Base-by-base conservation (phyloP, 2,888 invertebrate genomes). In the Lasioglossum figueresi region DNA sequence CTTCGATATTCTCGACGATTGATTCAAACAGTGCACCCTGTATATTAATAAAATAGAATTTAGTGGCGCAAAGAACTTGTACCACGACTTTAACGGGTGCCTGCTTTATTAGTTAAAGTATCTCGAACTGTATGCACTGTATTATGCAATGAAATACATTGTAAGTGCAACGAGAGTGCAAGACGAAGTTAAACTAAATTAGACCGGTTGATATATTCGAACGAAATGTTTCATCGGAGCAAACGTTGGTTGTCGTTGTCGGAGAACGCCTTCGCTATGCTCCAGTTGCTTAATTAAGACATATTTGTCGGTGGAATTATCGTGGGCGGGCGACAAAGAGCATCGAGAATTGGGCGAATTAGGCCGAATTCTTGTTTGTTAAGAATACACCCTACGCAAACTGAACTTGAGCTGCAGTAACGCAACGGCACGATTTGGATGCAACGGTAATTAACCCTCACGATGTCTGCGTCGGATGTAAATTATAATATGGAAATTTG, bases 281-380 rank as follows among this genome's bases (percentile, higher is more conserved):
- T 52, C 76, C 59, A 74, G 59, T 76, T 76, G 76, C 79, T 83
- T 77, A 77, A 83, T 85, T 85, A 83, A 83, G 83, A 74, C 83
- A 68, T 85, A 75, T 87, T 81, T 85, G 79, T 89, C 88, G 80
- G 73, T 72, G 80, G 66, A 77, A 80, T 81, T 37, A 74, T 70
- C 78, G 87, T 89, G 75, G 87, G 89, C 85, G 87, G 78, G 71
- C 81, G 86, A 87, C 84, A 88, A 89, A 85, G 82, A 85, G 81
- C 78, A 70, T 71, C 71, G 76, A 84, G 79, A 85, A 89, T 89
- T 89, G 83, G 77, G 63, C 84, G 45, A 89, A 89, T 89, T 89
- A 87, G 80, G 59, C 43, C 72, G 80, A 83, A 79, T 78, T 79
- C 78, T 71, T 78, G 71, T 70, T 59, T 85, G 85, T 88, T 76